Percentiles rank a stretch among this genome's conserved stretches.
Conservation (phyloP, 53 echinoderm and acorn worm species). For the Glandiceps talaboti region DNA sequence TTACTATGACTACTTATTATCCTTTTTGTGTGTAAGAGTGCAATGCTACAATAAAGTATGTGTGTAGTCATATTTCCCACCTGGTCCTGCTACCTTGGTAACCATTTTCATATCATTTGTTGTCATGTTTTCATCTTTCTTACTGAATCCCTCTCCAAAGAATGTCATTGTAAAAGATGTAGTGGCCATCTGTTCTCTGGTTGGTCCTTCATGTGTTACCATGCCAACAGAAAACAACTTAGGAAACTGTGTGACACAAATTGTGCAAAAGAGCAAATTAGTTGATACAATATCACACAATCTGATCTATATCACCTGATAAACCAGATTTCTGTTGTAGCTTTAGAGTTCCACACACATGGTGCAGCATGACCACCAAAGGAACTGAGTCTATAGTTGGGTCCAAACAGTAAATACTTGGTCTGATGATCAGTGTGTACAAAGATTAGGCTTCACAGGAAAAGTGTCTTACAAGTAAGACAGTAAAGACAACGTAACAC, state of each 20-base stretch:
- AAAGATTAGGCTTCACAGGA: too few relatives aligned
- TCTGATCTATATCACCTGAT: too few relatives aligned
- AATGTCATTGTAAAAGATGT: constrained; percentile 51
- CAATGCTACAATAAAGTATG: too few relatives aligned
- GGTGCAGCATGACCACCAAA: too few relatives aligned
- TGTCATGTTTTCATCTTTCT: constrained; percentile 27
- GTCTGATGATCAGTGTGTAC: too few relatives aligned
- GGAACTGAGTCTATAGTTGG: too few relatives aligned
- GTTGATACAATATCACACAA: not conserved
- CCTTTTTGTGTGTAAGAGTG: too few relatives aligned
- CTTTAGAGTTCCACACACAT: too few relatives aligned
- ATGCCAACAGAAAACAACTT: constrained; percentile 48
- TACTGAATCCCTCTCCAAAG: constrained; percentile 61
- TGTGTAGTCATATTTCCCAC: constrained; percentile 31
- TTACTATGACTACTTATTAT: not conserved
- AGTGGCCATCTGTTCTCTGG: constrained; percentile 57
- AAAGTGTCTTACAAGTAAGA: too few relatives aligned
- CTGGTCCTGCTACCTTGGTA: constrained; percentile 83
- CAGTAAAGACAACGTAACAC: too few relatives aligned
- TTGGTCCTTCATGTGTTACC: constrained; percentile 74
- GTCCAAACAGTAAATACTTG: too few relatives aligned
- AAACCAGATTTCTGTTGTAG: not conserved
- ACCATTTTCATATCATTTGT: constrained; percentile 46
- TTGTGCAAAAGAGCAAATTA: too few relatives aligned
- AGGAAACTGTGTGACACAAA: constrained; percentile 34